Base-by-base conservation (phyloP, 2,797 vertebrate species). In the Coregonus ussuriensis region DNA sequence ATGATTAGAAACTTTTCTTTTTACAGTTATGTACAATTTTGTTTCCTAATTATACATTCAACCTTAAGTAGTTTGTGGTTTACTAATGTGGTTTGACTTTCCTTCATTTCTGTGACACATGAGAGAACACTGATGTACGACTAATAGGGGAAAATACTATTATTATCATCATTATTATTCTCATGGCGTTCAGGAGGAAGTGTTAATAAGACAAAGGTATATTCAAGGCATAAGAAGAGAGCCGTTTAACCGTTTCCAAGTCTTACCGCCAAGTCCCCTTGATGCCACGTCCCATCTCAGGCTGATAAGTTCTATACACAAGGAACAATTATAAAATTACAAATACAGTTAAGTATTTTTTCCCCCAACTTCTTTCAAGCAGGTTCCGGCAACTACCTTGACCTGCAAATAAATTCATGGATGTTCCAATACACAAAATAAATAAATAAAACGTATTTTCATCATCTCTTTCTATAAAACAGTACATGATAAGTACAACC, bases 1-100 rank as follows among this genome's bases (percentile, higher is more conserved):
- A 98, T 98, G 97, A 98, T 99, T 98, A 98, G 98, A 99, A 99
- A 99, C 96, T 98, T 97, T 96, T 94, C 89, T 98, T 98, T 98
- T 97, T 99, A 98, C 97, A 99, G 92, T 88, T 99, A 99, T 99
- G 85, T 99, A 99, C 97, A 98, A 93, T 95, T 96, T 95, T 96
- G 94, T 93, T 94, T 94, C 91, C 93, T 94, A 94, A 97, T 98
- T 97, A 97, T 99, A 99, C 97, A 99, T 98, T 99, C 97, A 98
- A 96, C 96, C 96, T 95, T 95, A 96, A 95, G 95, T 95, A 97
- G 95, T 97, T 96, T 97, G 95, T 96, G 95, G 96, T 96, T 96
- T 92, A 83, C 90, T 92, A 89, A 92, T 91, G 90, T 93, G 93
- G 88, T 75, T 91, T 95, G 96, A 95, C 95, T 93, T 95, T 98